Conservation (phyloP, 2,113 vertebrate species). For the Halichoeres trimaculatus region DNA sequence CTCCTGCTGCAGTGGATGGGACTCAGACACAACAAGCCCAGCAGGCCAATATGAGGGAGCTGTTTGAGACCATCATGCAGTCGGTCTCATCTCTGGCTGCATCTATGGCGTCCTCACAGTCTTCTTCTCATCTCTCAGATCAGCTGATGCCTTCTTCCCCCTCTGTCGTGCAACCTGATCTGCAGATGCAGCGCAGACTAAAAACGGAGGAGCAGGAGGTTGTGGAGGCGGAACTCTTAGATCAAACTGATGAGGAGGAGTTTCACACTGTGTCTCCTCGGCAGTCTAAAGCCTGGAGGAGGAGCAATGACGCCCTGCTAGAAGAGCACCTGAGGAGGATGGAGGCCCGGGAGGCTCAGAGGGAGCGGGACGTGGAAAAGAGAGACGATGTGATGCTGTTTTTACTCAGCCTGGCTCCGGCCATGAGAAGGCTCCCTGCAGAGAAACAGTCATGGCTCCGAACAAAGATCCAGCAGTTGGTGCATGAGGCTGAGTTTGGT, state of each 20-base stretch:
- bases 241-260: constrained; percentile 3
- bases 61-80: constrained; percentile 56
- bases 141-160: background rate
- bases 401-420: constrained; percentile 55
- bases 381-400: constrained; percentile 54
- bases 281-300: background rate
- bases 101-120: background rate
- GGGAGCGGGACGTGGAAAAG: constrained; percentile 32
- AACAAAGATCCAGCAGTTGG: constrained; percentile 52
- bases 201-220: constrained; percentile 34
- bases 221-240: background rate
- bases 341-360: constrained; percentile 33
- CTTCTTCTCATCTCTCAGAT: constrained; percentile 7
- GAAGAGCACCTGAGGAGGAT: constrained; percentile 44
- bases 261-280: background rate
- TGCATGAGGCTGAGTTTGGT: constrained; percentile 58
- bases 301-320: background rate
- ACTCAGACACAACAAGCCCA: background rate
- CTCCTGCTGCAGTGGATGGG: background rate
- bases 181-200: background rate
- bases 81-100: constrained; percentile 26
- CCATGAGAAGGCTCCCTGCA: constrained; percentile 42
- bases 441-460: constrained; percentile 61
- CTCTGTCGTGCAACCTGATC: background rate
- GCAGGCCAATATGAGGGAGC: constrained; percentile 36